Percentiles rank a stretch among this genome's conserved stretches.
These are phyloP conservation scores for Tetranychus cinnabarinus DNA, from an alignment of 1,140 invertebrate genomes.

Conservation along the genomic window DNA sequence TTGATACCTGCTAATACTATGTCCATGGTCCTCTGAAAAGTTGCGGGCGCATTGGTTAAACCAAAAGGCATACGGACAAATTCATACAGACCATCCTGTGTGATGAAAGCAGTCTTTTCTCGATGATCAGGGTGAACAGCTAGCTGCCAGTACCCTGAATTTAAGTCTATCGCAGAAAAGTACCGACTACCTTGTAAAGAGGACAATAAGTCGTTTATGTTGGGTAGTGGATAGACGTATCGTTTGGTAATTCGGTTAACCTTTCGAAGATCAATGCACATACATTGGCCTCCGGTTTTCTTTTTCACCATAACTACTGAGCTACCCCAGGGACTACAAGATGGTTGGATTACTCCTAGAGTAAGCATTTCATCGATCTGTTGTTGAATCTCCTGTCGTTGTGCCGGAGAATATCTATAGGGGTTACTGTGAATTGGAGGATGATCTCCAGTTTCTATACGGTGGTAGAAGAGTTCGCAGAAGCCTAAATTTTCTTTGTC, in stretches of 20 bases:
- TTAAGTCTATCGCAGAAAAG: slow-evolving; percentile 20
- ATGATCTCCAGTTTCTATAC: not conserved
- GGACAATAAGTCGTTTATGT: not conserved
- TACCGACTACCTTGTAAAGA: not conserved
- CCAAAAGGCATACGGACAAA: slow-evolving; percentile 20
- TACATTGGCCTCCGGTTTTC: not conserved
- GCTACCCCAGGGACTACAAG: not conserved
- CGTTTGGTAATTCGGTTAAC: not conserved
- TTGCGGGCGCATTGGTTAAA: slow-evolving; percentile 3
- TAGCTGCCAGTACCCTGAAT: slow-evolving; percentile 25
- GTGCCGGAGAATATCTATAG: not conserved
- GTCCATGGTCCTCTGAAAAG: slow-evolving; percentile 5
- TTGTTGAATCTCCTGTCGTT: not conserved
- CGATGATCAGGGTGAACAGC: slow-evolving; percentile 16
- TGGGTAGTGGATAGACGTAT: not conserved
- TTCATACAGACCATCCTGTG: slow-evolving; percentile 15
- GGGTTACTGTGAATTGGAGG: not conserved
- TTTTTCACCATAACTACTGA: not conserved
- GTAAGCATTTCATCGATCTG: not conserved
- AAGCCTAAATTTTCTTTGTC: too few species aligned
- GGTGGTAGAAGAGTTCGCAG: too few species aligned
- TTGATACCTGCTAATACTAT: slow-evolving; percentile 2
- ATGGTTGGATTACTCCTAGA: not conserved
- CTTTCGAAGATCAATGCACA: slow-evolving; percentile 3
- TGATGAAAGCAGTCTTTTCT: slow-evolving; percentile 23